These are phyloP conservation scores for Nymphalis polychloros DNA, from an alignment of 2,888 invertebrate species.

Conservation along the genomic window DNA sequence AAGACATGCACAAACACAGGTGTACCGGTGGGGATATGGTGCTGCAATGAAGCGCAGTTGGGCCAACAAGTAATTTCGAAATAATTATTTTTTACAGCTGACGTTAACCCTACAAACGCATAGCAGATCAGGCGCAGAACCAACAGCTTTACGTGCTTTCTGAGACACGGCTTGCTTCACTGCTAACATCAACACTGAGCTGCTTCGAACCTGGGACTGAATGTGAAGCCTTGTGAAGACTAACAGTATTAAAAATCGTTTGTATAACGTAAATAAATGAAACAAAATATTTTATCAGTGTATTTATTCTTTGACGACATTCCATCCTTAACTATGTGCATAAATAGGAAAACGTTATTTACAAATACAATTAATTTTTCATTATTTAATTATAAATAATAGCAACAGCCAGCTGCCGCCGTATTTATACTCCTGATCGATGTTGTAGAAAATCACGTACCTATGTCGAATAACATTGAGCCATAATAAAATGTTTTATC, in stretches of 20 bases:
- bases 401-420: constrained; percentile 35
- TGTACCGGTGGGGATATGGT: too few relatives aligned
- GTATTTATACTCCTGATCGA: constrained; percentile 14
- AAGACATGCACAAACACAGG: too few relatives aligned
- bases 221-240: not conserved
- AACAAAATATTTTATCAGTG: constrained; percentile 57
- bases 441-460: constrained; percentile 5
- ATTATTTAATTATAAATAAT: constrained; percentile 24
- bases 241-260: not conserved
- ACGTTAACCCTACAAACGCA: too few relatives aligned
- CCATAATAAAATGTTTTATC: constrained; percentile 4
- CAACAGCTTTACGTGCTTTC: too few relatives aligned
- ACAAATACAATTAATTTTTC: constrained; percentile 47
- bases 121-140: too few relatives aligned
- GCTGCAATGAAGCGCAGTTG: too few relatives aligned
- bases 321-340: constrained; percentile 68
- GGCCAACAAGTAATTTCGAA: too few relatives aligned
- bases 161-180: too few relatives aligned
- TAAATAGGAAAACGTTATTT: constrained; percentile 77
- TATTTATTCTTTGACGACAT: constrained; percentile 64
- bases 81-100: too few relatives aligned
- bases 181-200: too few relatives aligned
- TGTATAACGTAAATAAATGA: constrained; percentile 46
- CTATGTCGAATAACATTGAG: not conserved
- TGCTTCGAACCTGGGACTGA: not conserved